Evolutionary conservation across 2,888 invertebrate species (phyloP).

Genomic region (Ryuthela nishihirai): DNA sequence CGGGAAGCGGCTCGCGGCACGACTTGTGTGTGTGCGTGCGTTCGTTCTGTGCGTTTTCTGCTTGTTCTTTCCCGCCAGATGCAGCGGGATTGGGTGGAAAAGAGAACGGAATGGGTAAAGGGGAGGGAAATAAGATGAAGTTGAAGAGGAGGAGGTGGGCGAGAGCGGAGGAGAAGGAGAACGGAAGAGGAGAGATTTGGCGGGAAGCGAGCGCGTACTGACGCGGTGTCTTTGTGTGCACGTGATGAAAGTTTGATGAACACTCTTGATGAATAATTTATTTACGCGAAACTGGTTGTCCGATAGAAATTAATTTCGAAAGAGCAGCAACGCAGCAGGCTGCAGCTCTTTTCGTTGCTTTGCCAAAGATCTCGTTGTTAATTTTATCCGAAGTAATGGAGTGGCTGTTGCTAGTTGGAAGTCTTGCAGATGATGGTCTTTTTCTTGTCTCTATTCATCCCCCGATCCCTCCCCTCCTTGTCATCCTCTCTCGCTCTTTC

Average conservation of each 20-base stretch:
- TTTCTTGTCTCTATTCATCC: too few species aligned
- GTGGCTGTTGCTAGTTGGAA: too few species aligned
- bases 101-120: slow-evolving; percentile 1
- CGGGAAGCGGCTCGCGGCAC: slow-evolving; percentile 4
- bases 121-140: too few species aligned
- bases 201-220: slow-evolving; percentile 1
- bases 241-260: slow-evolving; percentile 36
- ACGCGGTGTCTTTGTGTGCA: slow-evolving; percentile 25
- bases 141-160: too few species aligned
- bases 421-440: too few species aligned
- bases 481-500: neutral
- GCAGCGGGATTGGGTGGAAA: neutral
- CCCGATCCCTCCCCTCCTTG: too few species aligned
- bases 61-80: neutral
- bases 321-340: slow-evolving; percentile 31
- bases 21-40: slow-evolving; percentile 1
- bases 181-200: slow-evolving; percentile 27
- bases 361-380: slow-evolving; percentile 34
- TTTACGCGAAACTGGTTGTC: slow-evolving; percentile 34
- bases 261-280: slow-evolving; percentile 32
- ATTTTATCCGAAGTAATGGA: slow-evolving; percentile 39
- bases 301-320: slow-evolving; percentile 36
- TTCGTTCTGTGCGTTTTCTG: slow-evolving; percentile 11
- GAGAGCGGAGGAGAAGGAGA: slow-evolving; percentile 8
- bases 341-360: neutral